These are phyloP conservation scores for Centropyge bicolor DNA, from an alignment of 2,797 vertebrate species.

Conservation along the genomic window DNA sequence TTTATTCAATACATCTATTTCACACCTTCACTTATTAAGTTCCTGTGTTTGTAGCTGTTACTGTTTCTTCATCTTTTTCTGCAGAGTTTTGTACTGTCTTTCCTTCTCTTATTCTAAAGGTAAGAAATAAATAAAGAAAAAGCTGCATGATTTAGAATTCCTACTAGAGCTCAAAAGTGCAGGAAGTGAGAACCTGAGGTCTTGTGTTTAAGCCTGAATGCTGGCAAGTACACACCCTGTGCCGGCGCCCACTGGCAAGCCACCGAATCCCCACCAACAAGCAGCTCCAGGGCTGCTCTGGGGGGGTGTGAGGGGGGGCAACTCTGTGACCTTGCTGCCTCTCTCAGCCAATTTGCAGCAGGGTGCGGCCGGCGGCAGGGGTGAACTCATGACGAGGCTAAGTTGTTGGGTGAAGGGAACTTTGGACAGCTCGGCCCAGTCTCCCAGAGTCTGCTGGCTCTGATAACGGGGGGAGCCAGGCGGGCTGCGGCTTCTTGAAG, in stretches of 20 bases:
- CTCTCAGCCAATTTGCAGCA: constrained; percentile 24
- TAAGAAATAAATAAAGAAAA: too few relatives aligned
- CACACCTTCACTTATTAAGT: too few relatives aligned
- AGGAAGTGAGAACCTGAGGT: not conserved
- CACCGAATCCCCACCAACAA: not conserved
- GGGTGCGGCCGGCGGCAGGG: constrained; percentile 13
- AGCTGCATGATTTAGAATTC: not conserved
- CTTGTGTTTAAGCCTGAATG: not conserved
- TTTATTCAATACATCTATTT: not conserved
- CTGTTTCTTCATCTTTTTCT: not conserved
- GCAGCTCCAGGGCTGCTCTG: constrained; percentile 1
- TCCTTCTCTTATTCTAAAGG: constrained; percentile 5
- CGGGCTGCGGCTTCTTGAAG: constrained; percentile 36
- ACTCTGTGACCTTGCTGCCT: constrained; percentile 38
- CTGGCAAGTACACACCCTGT: not conserved
- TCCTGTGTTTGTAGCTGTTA: too few relatives aligned
- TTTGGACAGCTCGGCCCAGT: constrained; percentile 34
- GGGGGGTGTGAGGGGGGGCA: not conserved
- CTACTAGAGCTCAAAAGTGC: not conserved
- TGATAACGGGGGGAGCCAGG: constrained; percentile 62
- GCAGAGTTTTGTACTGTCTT: not conserved
- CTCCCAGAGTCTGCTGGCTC: constrained; percentile 53
- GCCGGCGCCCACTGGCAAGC: constrained; percentile 22
- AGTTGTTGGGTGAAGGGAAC: constrained; percentile 45
- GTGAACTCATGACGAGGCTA: constrained; percentile 16